Evolutionary conservation across 35 echinoderm and acorn worm species (phyloP).

Genomic region (Eucidaris tribuloides): DNA sequence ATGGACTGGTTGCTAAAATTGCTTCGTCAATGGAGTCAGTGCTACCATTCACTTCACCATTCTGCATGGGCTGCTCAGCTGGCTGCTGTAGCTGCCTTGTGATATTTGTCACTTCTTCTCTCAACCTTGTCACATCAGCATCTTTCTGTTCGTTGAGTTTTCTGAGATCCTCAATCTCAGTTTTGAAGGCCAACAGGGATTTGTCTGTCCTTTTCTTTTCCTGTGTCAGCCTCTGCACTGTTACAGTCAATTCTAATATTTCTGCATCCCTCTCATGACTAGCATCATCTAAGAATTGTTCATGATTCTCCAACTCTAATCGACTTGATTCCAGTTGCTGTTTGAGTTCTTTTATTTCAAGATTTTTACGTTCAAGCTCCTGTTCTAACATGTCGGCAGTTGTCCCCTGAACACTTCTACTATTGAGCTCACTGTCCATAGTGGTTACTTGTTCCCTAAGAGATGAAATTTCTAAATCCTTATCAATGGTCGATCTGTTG

Average conservation of each 20-base stretch:
- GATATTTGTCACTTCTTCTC: constrained; percentile 45
- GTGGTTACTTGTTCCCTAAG: not conserved
- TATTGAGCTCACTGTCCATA: not conserved
- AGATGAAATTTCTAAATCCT: constrained; percentile 10
- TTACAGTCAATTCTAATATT: constrained; percentile 19
- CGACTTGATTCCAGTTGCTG: constrained; percentile 13
- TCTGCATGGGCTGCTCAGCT: constrained; percentile 15
- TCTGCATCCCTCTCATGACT: constrained; percentile 46
- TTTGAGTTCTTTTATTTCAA: constrained; percentile 47
- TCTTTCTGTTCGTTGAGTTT: constrained; percentile 37
- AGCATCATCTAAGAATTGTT: constrained; percentile 6
- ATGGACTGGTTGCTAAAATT: not conserved
- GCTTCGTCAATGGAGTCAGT: constrained; percentile 24
- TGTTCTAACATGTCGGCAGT: not conserved
- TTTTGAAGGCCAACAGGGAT: not conserved
- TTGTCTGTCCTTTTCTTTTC: constrained; percentile 35
- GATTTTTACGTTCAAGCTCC: constrained; percentile 35
- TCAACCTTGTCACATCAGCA: constrained; percentile 9
- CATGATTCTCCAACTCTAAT: not conserved
- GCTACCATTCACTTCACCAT: constrained; percentile 29
- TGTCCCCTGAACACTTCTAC: not conserved
- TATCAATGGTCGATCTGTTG: not conserved
- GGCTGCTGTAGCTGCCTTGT: constrained; percentile 54
- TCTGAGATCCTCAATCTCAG: constrained; percentile 38
- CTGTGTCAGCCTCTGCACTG: constrained; percentile 18